These are phyloP conservation scores for Pseudorhiza aurosa DNA, from an alignment of 30 jellyfish, hydroid and myxozoan genomes.

Conservation along the genomic window DNA sequence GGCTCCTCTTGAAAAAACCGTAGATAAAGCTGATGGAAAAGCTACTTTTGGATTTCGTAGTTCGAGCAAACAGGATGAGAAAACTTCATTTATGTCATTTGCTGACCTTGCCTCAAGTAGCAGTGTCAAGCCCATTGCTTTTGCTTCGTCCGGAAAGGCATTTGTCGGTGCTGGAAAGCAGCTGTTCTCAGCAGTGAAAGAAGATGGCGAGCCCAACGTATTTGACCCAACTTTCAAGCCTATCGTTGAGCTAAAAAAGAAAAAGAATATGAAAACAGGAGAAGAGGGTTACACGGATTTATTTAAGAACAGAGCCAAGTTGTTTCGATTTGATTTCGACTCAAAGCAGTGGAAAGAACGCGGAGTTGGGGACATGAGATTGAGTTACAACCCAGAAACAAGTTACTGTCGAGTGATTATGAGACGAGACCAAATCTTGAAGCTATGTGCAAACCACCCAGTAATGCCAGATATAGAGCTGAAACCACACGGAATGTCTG, in stretches of 20 bases:
- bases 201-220: slow-evolving; percentile 24
- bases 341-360: slow-evolving; percentile 81
- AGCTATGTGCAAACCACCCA: slow-evolving; percentile 64
- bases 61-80: not conserved
- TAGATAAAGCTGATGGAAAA: not conserved
- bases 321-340: slow-evolving; percentile 67
- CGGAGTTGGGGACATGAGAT: slow-evolving; percentile 75
- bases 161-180: slow-evolving; percentile 60
- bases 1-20: not conserved
- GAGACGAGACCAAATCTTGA: slow-evolving; percentile 69
- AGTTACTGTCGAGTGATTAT: slow-evolving; percentile 64
- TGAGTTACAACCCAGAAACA: slow-evolving; percentile 36
- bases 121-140: not conserved
- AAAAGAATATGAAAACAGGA: slow-evolving; percentile 53
- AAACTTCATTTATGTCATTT: slow-evolving; percentile 22
- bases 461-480: slow-evolving; percentile 42
- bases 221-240: slow-evolving; percentile 67
- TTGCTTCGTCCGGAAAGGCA: not conserved
- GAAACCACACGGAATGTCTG: slow-evolving; percentile 27
- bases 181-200: slow-evolving; percentile 30
- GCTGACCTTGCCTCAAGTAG: slow-evolving; percentile 19
- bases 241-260: slow-evolving; percentile 40
- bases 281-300: slow-evolving; percentile 59
- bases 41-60: not conserved
- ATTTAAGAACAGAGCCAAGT: slow-evolving; percentile 52